A percentile compares a stretch with the other conserved stretches of the same genome.
Evolutionary conservation across 2,888 invertebrate species (phyloP).

Genomic region (Agrilus biguttatus): DNA sequence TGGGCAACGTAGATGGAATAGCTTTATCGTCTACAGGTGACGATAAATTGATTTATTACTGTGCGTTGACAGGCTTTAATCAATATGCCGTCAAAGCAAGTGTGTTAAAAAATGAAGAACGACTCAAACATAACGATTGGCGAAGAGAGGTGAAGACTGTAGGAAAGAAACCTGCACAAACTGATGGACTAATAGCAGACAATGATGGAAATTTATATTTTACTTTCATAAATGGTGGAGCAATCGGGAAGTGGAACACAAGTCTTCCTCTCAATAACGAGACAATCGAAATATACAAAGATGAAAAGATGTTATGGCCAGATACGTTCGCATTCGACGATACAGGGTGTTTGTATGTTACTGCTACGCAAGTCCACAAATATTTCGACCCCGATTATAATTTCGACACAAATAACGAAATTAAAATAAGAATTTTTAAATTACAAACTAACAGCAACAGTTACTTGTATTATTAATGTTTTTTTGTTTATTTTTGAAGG

Average conservation of each 20-base stretch:
- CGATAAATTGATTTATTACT: conserved; percentile 21
- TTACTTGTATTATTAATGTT: conserved; percentile 35
- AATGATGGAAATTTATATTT: conserved; percentile 1
- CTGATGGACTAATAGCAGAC: not conserved
- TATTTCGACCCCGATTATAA: not conserved
- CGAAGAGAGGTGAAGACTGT: not conserved
- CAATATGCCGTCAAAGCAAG: not conserved
- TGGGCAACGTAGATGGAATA: conserved; percentile 48
- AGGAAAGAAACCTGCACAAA: not conserved
- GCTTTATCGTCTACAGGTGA: conserved; percentile 46
- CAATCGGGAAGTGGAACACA: conserved; percentile 55
- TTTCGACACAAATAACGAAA: conserved; percentile 23
- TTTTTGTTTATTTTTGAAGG: not conserved
- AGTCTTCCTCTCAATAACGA: conserved; percentile 37
- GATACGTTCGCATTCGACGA: conserved; percentile 51
- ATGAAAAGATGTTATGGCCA: conserved; percentile 51
- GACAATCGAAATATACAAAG: conserved; percentile 46
- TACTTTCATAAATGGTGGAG: conserved; percentile 25
- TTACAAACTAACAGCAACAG: conserved; percentile 42
- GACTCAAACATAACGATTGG: not conserved
- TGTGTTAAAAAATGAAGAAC: not conserved
- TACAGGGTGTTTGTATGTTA: conserved; percentile 44
- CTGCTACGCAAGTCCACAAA: conserved; percentile 23
- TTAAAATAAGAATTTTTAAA: conserved; percentile 48
- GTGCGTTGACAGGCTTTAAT: not conserved